phyloP scores from a whole-genome alignment of 2,797 vertebrate species.

The Crypturellus tataupa region DNA sequence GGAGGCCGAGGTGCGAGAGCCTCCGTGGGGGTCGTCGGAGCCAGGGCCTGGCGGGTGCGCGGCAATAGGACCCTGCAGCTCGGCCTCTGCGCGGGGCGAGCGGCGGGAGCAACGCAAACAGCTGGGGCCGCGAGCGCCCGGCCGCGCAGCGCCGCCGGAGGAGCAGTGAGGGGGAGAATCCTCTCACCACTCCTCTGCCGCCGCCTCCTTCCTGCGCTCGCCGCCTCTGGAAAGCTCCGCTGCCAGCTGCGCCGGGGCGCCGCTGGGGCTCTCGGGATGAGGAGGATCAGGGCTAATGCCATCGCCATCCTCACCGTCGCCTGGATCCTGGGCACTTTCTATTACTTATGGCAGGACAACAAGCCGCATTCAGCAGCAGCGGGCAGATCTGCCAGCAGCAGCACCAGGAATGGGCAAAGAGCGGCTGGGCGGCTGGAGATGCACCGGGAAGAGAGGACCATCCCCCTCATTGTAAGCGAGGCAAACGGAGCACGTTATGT shows the following conservation, averaged over 20 bases:
- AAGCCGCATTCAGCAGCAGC: slow-evolving; percentile 89
- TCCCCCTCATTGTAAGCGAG: slow-evolving; percentile 91
- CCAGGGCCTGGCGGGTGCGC: background rate
- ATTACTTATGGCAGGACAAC: slow-evolving; percentile 99
- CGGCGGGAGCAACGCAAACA: slow-evolving; percentile 74
- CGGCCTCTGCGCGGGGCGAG: slow-evolving; percentile 70
- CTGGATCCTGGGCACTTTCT: slow-evolving; percentile 98
- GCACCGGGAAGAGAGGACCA: slow-evolving; percentile 91
- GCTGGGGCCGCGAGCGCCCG: slow-evolving; percentile 58
- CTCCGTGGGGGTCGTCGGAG: too few relatives aligned
- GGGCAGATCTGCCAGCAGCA: slow-evolving; percentile 52
- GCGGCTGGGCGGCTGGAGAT: slow-evolving; percentile 85
- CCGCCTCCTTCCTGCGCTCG: background rate
- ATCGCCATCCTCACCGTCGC: slow-evolving; percentile 97
- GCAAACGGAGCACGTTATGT: background rate
- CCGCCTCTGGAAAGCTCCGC: background rate
- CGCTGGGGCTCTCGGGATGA: slow-evolving; percentile 88
- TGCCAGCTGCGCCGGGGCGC: slow-evolving; percentile 32
- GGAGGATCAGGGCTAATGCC: slow-evolving; percentile 97
- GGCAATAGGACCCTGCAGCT: slow-evolving; percentile 83
- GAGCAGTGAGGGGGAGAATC: background rate
- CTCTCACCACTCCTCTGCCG: background rate
- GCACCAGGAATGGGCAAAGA: slow-evolving; percentile 81
- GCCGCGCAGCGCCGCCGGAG: background rate
- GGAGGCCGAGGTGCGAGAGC: background rate